Conservation (phyloP, 2,797 vertebrate species). For the Cyprinella venusta region DNA sequence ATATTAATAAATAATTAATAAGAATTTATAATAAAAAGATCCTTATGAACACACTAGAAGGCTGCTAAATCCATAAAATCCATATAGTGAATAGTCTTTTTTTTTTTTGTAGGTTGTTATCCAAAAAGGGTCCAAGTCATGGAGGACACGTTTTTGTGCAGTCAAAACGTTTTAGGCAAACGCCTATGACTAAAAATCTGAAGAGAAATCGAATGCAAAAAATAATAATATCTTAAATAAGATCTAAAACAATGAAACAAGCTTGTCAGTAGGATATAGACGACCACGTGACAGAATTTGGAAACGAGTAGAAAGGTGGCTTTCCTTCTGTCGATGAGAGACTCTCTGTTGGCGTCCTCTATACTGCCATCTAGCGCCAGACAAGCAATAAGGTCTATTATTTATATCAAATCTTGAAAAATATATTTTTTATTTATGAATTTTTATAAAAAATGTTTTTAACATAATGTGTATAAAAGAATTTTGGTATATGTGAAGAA, state of each 20-base stretch:
- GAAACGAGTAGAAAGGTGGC: not conserved
- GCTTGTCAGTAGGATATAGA: not conserved
- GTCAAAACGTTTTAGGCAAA: not conserved
- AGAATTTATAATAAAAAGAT: not conserved
- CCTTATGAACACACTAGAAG: not conserved
- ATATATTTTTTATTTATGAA: no score
- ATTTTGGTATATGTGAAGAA: not conserved
- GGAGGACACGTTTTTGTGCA: not conserved
- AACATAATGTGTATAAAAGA: not conserved
- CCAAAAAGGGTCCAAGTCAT: not conserved
- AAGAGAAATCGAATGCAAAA: not conserved
- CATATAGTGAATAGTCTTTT: not conserved
- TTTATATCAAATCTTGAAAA: not conserved
- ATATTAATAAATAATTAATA: no score
- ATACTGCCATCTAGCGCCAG: slow-evolving; percentile 21
- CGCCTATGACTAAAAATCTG: not conserved
- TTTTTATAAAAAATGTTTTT: no score
- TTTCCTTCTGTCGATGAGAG: not conserved
- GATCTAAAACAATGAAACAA: not conserved
- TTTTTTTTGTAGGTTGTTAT: no score
- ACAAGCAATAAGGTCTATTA: not conserved
- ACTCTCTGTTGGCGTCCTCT: not conserved
- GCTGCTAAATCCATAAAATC: not conserved
- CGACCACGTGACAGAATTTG: not conserved
- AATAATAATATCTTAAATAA: not conserved